Base-by-base conservation (phyloP, 2,797 vertebrate species). In the Sebastes nivosus region DNA sequence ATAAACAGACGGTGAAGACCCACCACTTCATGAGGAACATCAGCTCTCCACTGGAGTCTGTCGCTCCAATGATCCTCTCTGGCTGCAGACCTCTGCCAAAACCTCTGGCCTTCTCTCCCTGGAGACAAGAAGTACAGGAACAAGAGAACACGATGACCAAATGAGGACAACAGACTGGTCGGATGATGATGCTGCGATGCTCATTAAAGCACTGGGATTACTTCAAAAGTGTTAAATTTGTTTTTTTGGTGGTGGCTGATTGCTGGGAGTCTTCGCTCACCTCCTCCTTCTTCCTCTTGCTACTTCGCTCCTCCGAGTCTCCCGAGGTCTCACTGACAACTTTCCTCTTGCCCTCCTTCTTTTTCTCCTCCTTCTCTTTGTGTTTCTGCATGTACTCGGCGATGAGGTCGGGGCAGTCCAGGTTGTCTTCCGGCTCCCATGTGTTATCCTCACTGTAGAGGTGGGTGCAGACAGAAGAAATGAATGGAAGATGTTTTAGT, bases 11-110 rank as follows among this genome's bases (percentile, higher is more conserved):
- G 58, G 4, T 14, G 22, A 25, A 42, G 2, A 96, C 97, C 88
- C 90, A 99, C 98, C 98, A 99, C 91, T 99, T 99, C 98, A 99
- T 99, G 61, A 99, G 96, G 93, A 99, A 99, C 98, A 99, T 99
- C 63, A 99, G 96, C 88, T 99, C 98, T 91, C 98, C 98, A 11
- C 98, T 99, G 55, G 98, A 99, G 75, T 99, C 98, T 1, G 98
- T 99, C 9, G 98, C 98, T 46, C 98, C 98, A 14, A 99, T 99
- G 83, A 99, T 99, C 63, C 98, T 95, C 85, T 99, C 98, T 0
- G 98, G 98, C 75, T 98, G 97, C 83, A 99, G 95, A 16, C 97
- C 97, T 70, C 98, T 93, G 50, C 97, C 97, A 80, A 99, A 99
- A 22, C 97, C 98, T 84, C 98, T 92, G 5, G 97, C 97, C 75